Conservation (phyloP, 2,888 invertebrate species). For the Pollenia griseotomentosa region DNA sequence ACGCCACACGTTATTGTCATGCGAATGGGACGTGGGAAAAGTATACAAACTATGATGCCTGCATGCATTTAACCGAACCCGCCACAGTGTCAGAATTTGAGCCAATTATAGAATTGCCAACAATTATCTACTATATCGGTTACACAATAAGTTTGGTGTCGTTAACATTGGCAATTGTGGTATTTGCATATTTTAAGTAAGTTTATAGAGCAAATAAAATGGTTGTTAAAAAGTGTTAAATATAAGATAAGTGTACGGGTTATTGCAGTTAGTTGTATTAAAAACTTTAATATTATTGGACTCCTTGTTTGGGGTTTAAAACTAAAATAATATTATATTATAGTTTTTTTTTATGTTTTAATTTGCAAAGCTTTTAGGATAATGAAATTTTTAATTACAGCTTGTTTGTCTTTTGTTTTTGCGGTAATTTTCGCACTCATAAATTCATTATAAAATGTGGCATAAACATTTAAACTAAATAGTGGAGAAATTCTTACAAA, state of each 20-base stretch:
- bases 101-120: conserved; percentile 87
- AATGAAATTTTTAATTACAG: conserved; percentile 45
- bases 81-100: conserved; percentile 85
- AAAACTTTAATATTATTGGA: too few species aligned
- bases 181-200: conserved; percentile 91
- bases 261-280: too few species aligned
- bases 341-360: neutral
- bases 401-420: conserved; percentile 17
- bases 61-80: conserved; percentile 86
- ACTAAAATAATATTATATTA: neutral
- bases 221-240: neutral
- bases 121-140: conserved; percentile 92
- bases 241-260: neutral
- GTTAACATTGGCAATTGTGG: conserved; percentile 91
- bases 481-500: neutral
- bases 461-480: conserved; percentile 7
- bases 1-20: conserved; percentile 92
- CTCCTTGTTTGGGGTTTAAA: too few species aligned
- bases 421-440: neutral
- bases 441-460: neutral
- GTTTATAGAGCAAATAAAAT: conserved; percentile 47
- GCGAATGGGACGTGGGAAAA: conserved; percentile 93
- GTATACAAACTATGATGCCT: conserved; percentile 90
- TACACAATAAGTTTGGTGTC: conserved; percentile 93
- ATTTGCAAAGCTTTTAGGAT: conserved; percentile 36